Evolutionary conservation across 2,113 vertebrate species (phyloP).

Genomic region (Ptychochromis oligacanthus): DNA sequence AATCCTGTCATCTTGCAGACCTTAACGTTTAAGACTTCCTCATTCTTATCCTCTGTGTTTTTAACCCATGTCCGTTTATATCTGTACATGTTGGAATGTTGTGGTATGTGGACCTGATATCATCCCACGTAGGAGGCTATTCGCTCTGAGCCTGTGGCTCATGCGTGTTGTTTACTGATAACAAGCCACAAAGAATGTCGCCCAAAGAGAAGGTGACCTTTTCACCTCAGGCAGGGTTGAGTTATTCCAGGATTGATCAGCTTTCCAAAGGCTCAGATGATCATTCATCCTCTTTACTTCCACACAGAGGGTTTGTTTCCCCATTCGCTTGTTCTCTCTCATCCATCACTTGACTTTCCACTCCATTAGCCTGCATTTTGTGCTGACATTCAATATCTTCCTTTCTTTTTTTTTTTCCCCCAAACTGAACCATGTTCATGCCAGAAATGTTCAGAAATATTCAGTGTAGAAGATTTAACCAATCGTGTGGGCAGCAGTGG

Average conservation of each 20-base stretch:
- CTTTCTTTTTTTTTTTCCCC: background rate
- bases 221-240: background rate
- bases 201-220: background rate
- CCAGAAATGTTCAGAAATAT: background rate
- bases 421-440: too few species aligned
- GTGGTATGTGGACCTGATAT: background rate
- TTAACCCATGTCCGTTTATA: background rate
- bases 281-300: background rate
- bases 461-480: background rate
- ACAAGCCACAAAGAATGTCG: background rate
- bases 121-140: background rate
- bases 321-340: background rate
- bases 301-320: background rate
- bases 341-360: constrained; percentile 18
- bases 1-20: background rate
- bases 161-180: background rate
- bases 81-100: background rate
- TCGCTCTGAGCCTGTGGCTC: background rate
- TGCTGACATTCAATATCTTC: constrained; percentile 13
- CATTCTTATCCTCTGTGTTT: background rate
- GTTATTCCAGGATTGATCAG: background rate
- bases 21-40: background rate
- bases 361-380: constrained; percentile 23
- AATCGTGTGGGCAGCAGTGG: too few species aligned
- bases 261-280: background rate